Evolutionary conservation across 2,888 invertebrate genomes (phyloP).

Genomic region (Pilophorus perplexus): DNA sequence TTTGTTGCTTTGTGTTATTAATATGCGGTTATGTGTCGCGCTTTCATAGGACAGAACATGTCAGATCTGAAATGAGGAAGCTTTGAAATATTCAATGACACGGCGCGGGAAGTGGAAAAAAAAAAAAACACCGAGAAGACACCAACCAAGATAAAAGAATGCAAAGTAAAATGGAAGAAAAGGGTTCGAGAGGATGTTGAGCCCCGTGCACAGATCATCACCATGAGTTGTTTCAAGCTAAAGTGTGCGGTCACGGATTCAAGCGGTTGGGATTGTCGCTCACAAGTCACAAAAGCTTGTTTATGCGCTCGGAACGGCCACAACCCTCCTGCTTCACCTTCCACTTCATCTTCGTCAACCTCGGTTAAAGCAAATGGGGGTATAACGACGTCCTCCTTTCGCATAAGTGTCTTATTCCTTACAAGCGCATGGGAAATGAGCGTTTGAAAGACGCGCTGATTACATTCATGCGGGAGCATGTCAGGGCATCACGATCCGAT

Average conservation of each 20-base stretch:
- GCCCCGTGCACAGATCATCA: constrained; percentile 2
- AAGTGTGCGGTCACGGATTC: constrained; percentile 36
- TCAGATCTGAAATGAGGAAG: too few species aligned
- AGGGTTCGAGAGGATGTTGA: constrained; percentile 2
- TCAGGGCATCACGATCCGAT: too few species aligned
- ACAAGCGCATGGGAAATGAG: too few species aligned
- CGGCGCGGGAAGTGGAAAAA: too few species aligned
- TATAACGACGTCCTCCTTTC: constrained; percentile 14
- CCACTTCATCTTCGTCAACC: constrained; percentile 2
- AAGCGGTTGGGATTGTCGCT: constrained; percentile 25
- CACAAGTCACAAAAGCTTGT: constrained; percentile 34
- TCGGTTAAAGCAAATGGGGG: too few species aligned
- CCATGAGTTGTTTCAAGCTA: constrained; percentile 31
- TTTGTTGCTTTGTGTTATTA: too few species aligned
- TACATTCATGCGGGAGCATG: background rate
- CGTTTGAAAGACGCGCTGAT: too few species aligned
- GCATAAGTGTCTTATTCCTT: too few species aligned
- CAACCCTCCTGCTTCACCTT: background rate
- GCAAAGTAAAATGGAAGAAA: background rate
- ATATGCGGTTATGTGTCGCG: too few species aligned
- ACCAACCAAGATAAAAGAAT: background rate
- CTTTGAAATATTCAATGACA: too few species aligned
- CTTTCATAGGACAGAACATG: too few species aligned
- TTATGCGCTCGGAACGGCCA: constrained; percentile 26
- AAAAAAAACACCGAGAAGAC: too few species aligned